Percentiles rank a stretch among this genome's conserved stretches.
phyloP scores from a whole-genome alignment of 2,888 invertebrate genomes.

The Oscheius sp. region DNA sequence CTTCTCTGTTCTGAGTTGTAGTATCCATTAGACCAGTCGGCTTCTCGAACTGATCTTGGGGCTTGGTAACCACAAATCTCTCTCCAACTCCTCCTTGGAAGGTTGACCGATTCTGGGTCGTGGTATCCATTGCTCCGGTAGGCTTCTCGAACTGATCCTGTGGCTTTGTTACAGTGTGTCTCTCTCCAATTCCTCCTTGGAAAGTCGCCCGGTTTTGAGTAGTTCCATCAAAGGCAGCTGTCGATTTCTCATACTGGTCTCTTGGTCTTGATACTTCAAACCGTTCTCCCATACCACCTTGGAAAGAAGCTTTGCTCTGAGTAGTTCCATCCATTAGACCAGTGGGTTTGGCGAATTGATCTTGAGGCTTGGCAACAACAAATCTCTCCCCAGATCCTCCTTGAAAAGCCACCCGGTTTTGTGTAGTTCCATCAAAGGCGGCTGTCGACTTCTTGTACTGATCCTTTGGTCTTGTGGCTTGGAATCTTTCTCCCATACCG shows the following conservation, averaged over 20 bases:
- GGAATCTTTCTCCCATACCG: not conserved
- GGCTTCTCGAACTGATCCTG: not conserved
- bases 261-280: not conserved
- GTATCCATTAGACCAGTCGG: not conserved
- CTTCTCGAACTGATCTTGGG: not conserved
- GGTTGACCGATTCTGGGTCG: not conserved
- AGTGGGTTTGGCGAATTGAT: not conserved
- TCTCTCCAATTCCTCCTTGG: constrained; percentile 10
- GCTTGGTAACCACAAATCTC: not conserved
- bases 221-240: not conserved
- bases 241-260: constrained; percentile 4
- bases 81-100: constrained; percentile 3
- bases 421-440: not conserved
- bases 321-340: not conserved
- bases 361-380: not conserved
- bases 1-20: not conserved
- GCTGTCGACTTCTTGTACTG: not conserved
- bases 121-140: not conserved
- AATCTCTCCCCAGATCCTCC: not conserved
- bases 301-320: not conserved
- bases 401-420: not conserved
- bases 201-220: not conserved
- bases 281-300: constrained; percentile 5
- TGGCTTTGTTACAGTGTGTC: not conserved
- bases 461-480: not conserved